These are phyloP conservation scores for Nasua narica DNA, from an alignment of 2,797 vertebrate genomes.

Conservation along the genomic window DNA sequence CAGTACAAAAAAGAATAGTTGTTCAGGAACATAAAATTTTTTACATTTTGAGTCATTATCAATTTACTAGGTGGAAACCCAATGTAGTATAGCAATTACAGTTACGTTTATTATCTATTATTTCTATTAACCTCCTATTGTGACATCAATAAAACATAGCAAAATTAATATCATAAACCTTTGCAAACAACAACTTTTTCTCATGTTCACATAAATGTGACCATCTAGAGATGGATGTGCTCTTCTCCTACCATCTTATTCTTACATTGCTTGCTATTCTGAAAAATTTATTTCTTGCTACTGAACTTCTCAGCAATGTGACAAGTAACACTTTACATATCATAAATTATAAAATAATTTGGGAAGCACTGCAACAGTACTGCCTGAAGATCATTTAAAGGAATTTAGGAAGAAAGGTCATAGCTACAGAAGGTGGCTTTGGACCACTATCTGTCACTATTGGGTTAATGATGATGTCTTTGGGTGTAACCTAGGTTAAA, in stretches of 20 bases:
- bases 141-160: not conserved
- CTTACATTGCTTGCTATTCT: not conserved
- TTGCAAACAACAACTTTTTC: not conserved
- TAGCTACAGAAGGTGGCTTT: not conserved
- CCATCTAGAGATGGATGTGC: not conserved
- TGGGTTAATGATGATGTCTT: not conserved
- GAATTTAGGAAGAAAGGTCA: not conserved
- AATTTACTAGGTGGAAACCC: not conserved
- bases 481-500: not conserved
- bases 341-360: not conserved
- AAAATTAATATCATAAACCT: not conserved
- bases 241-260: not conserved
- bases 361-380: not conserved
- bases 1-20: not conserved
- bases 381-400: not conserved
- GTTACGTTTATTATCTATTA: not conserved
- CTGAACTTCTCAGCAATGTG: not conserved
- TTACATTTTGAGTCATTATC: not conserved
- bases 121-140: not conserved
- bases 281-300: not conserved
- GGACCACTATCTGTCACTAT: not conserved
- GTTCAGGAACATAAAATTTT: not conserved
- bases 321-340: not conserved
- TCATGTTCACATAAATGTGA: not conserved
- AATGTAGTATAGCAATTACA: not conserved